Percentiles rank a stretch among this genome's conserved stretches.
Conservation (phyloP, 2,113 vertebrate species). For the Sciurus niger region DNA sequence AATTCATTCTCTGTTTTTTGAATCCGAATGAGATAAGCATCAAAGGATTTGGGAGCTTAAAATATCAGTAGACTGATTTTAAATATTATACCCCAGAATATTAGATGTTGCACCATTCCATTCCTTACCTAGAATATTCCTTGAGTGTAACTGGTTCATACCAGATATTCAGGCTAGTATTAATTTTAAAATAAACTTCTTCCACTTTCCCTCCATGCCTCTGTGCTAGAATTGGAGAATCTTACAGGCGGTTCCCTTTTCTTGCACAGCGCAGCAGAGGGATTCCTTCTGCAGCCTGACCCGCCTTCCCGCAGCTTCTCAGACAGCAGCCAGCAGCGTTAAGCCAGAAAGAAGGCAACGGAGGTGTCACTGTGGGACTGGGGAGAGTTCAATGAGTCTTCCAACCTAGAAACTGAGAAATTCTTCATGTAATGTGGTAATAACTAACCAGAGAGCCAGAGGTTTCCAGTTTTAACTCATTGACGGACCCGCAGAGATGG, state of each 20-base stretch:
- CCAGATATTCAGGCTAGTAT: neutral
- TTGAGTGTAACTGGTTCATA: neutral
- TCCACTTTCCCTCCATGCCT: neutral
- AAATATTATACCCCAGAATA: neutral
- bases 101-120: neutral
- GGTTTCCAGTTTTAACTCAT: neutral
- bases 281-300: neutral
- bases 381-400: neutral
- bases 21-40: neutral
- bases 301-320: no score
- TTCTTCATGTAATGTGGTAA: rapidly evolving
- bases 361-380: neutral
- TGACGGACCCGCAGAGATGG: no score
- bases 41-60: neutral
- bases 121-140: neutral
- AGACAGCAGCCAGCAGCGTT: no score
- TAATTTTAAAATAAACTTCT: neutral
- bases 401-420: neutral
- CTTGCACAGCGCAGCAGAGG: neutral
- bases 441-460: neutral
- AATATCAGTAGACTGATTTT: neutral
- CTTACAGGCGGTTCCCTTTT: neutral
- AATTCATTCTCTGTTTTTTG: neutral
- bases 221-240: neutral
- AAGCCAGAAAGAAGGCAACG: neutral